Evolutionary conservation across 2,888 invertebrate genomes (phyloP), one percentile per base, ranked within the genome.

Genomic region (Clanis bilineata): DNA sequence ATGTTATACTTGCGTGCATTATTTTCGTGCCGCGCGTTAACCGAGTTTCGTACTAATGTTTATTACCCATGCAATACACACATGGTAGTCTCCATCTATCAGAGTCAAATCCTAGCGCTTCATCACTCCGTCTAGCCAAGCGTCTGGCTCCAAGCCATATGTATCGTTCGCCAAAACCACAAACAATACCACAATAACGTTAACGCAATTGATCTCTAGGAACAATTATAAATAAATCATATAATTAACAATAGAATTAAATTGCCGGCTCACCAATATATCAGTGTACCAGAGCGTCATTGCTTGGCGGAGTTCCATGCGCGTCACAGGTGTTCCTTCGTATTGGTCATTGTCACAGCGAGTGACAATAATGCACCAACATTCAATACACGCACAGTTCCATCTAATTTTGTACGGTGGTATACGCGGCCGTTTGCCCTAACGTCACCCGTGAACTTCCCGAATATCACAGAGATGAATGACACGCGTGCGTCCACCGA

Each of bases 221-320:
- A 57, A 43, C 22, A 22, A 36, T 38, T 60, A 56, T 45, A 36
- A 39, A 23, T 21, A 22, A 56, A 41, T 39, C 55, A 44, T 43
- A 28, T 23, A 54, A 54, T 45, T 32, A 55, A 57, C 39, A 39
- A 36, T 36, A 41, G 22, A 57, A 51, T 57, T 60, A 41, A 55
- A 57, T 39, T 21, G 58, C 25, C 45, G 7, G 79, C 90, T 92
- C 82, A 92, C 92, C 92, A 90, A 77, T 85, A 91, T 80, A 77
- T 92, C 88, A 68, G 90, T 90, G 82, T 92, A 92, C 92, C 92
- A 92, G 70, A 92, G 87, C 80, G 92, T 92, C 92, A 92, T 92
- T 77, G 79, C 71, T 91, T 91, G 92, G 91, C 91, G 66, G 76
- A 69, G 70, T 77, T 89, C 90, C 92, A 90, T 78, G 69, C 73